Evolutionary conservation across 1,140 invertebrate genomes (phyloP).

Genomic region (Dendroctonus ponderosae): DNA sequence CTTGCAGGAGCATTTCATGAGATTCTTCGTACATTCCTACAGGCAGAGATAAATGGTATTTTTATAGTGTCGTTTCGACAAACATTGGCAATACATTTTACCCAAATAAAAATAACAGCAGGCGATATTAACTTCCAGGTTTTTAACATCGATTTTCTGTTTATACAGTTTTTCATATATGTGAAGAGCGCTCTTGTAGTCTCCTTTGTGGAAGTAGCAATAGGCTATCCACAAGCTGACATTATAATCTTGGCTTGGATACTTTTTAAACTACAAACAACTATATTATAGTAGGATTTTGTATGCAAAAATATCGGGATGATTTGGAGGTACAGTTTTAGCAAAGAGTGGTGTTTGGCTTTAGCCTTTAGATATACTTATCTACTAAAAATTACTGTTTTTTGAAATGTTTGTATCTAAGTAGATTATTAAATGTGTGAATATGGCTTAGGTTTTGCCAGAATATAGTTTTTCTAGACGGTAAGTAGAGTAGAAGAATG

Average conservation of each 20-base stretch:
- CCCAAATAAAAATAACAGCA: constrained; percentile 96
- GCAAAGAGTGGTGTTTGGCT: neutral
- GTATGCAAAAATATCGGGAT: neutral
- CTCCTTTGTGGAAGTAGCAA: constrained; percentile 92
- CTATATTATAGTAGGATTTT: no score
- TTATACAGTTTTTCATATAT: constrained; percentile 60
- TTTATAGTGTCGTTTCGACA: neutral
- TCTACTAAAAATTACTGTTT: neutral
- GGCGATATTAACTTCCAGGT: constrained; percentile 76
- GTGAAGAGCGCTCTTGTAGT: constrained; percentile 84
- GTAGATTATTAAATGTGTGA: no score
- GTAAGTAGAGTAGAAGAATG: no score
- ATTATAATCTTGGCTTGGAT: constrained; percentile 37
- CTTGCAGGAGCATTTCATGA: constrained; percentile 61
- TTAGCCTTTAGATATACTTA: neutral
- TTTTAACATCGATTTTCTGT: constrained; percentile 52
- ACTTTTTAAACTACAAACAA: constrained; percentile 47
- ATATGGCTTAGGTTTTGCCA: neutral
- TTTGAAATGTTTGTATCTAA: neutral
- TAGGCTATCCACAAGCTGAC: constrained; percentile 87
- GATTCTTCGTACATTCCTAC: constrained; percentile 66
- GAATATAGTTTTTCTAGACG: neutral
- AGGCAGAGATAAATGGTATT: constrained; percentile 49
- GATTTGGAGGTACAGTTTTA: neutral
- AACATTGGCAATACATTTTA: constrained; percentile 47